Percentiles rank a stretch among this genome's conserved stretches.
Conservation (phyloP, 2,113 vertebrate species). For the Cepphus grylle region DNA sequence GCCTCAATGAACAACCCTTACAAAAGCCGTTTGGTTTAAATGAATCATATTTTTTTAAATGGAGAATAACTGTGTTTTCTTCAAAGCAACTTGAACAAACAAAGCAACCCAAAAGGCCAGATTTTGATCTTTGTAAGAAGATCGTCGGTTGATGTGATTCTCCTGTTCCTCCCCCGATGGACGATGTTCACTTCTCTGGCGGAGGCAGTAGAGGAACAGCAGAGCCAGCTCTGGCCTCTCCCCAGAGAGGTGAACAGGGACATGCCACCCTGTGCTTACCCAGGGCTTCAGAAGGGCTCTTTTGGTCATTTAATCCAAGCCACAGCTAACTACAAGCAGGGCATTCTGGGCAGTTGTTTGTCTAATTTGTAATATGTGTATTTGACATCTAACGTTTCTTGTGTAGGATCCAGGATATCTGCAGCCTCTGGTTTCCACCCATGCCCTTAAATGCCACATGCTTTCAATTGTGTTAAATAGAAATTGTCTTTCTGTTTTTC, state of each 20-base stretch:
- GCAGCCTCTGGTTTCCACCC: background rate
- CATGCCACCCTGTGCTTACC: background rate
- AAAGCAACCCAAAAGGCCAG: background rate
- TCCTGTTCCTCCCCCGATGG: background rate
- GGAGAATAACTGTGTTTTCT: background rate
- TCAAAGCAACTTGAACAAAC: background rate
- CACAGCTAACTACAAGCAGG: background rate
- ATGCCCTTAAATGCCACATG: background rate
- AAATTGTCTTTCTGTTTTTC: background rate
- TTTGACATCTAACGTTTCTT: background rate
- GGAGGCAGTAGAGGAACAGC: background rate
- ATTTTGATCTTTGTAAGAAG: background rate
- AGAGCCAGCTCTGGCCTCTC: background rate
- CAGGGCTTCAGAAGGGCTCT: background rate
- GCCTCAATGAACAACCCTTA: background rate
- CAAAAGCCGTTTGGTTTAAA: background rate
- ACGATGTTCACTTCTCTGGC: background rate
- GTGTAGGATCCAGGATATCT: background rate
- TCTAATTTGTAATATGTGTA: background rate
- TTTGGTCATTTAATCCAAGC: background rate
- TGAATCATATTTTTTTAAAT: background rate
- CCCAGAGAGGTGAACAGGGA: background rate
- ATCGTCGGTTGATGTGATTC: fast-evolving
- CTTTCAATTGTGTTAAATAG: background rate
- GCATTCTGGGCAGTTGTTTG: background rate